A percentile compares a stretch with the other conserved stretches of the same genome.
Conservation (phyloP, 2,113 vertebrate species). For the Ariopsis seemanni region DNA sequence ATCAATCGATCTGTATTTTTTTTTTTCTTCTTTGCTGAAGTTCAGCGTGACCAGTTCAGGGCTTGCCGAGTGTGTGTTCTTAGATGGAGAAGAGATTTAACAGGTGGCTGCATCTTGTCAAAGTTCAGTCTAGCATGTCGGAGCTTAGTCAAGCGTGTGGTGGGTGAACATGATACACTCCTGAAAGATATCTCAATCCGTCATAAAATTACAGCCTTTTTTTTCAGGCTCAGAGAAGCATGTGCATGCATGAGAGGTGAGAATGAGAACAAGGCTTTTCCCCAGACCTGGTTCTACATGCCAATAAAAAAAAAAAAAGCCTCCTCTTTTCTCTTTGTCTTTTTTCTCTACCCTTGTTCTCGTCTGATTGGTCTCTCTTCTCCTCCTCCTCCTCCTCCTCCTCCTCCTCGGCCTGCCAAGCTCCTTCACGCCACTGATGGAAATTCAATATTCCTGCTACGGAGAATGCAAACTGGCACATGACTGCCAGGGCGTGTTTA, state of each 20-base stretch:
- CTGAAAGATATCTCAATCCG: slow-evolving; percentile 40
- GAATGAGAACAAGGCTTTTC: slow-evolving; percentile 50
- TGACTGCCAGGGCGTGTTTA: neutral
- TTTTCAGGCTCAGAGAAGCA: slow-evolving; percentile 6
- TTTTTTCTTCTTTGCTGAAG: neutral
- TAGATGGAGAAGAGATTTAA: slow-evolving; percentile 29
- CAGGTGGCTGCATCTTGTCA: slow-evolving; percentile 46
- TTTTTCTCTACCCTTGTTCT: slow-evolving; percentile 24
- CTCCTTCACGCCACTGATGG: slow-evolving; percentile 36
- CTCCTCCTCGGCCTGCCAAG: neutral
- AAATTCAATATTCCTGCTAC: slow-evolving; percentile 45
- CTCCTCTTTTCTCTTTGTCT: slow-evolving; percentile 15
- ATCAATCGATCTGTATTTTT: neutral
- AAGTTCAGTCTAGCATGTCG: slow-evolving; percentile 30
- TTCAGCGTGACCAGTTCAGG: neutral
- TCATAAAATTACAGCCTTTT: neutral
- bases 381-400: neutral
- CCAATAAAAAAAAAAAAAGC: slow-evolving; percentile 25
- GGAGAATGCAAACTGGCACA: slow-evolving; percentile 7
- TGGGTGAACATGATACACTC: neutral
- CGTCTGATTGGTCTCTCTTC: slow-evolving; percentile 10
- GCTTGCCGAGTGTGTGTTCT: neutral
- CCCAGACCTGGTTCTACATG: slow-evolving; percentile 36
- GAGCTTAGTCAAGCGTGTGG: slow-evolving; percentile 27
- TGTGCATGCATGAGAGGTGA: neutral